Evolutionary conservation across 2,113 vertebrate genomes (phyloP).

Genomic region (Amia ocellicauda): DNA sequence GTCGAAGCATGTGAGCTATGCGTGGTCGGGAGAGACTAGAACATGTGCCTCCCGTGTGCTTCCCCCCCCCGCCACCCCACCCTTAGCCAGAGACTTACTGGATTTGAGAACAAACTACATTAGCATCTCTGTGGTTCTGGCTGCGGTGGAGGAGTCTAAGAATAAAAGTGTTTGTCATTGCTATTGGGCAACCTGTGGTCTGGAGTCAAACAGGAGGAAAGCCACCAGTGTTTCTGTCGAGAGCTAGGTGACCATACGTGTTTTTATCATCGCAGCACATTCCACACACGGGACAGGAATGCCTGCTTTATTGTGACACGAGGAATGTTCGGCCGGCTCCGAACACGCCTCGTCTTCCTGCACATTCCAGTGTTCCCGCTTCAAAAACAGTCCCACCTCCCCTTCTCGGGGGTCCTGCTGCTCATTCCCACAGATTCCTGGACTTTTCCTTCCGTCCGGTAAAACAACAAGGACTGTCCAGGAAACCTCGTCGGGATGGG

Average conservation of each 20-base stretch:
- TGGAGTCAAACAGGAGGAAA: slow-evolving; percentile 15
- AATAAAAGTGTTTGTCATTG: slow-evolving; percentile 23
- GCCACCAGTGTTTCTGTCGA: not conserved
- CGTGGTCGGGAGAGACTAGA: too few species aligned
- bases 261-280: not conserved
- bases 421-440: slow-evolving; percentile 54
- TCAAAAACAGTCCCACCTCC: slow-evolving; percentile 44
- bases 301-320: slow-evolving; percentile 20
- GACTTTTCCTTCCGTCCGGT: slow-evolving; percentile 68
- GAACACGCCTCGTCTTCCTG: slow-evolving; percentile 59
- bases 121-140: slow-evolving; percentile 34
- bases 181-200: slow-evolving; percentile 25
- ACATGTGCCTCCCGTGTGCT: too few species aligned
- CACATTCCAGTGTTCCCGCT: slow-evolving; percentile 35
- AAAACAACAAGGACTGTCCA: slow-evolving; percentile 71
- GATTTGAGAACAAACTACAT: slow-evolving; percentile 32
- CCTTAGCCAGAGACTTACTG: slow-evolving; percentile 35
- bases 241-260: not conserved
- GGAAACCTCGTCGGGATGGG: slow-evolving; percentile 68
- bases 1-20: not conserved
- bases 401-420: slow-evolving; percentile 49
- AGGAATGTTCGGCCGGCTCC: slow-evolving; percentile 31
- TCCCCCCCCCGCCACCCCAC: slow-evolving; percentile 20
- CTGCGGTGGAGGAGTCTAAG: slow-evolving; percentile 27
- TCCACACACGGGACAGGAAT: slow-evolving; percentile 13